Conservation (phyloP, 1,140 invertebrate genomes). For the Mamestra configurata region DNA sequence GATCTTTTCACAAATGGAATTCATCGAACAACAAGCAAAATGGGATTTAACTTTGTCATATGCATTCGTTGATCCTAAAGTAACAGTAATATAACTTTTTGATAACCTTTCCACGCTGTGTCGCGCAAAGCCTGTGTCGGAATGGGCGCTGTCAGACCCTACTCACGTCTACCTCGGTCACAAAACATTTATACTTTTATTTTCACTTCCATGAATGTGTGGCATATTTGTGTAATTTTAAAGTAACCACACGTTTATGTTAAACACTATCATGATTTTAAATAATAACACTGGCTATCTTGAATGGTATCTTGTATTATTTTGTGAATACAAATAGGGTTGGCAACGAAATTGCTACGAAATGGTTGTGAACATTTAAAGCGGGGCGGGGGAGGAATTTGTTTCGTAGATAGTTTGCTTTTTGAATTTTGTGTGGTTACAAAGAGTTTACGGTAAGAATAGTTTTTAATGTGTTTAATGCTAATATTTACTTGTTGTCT, state of each 20-base stretch:
- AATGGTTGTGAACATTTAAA: not conserved
- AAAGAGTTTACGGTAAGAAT: not conserved
- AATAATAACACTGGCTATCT: conserved; percentile 17
- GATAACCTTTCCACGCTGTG: conserved; percentile 57
- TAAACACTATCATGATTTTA: conserved; percentile 21
- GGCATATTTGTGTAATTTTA: conserved; percentile 57
- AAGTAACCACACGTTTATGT: conserved; percentile 29
- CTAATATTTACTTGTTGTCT: no score
- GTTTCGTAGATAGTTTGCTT: not conserved
- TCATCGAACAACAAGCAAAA: conserved; percentile 41
- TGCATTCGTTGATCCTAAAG: conserved; percentile 53
- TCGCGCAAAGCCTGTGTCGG: conserved; percentile 58
- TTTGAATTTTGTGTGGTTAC: not conserved
- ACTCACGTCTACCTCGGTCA: conserved; percentile 62
- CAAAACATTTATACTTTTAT: conserved; percentile 67
- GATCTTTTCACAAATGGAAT: conserved; percentile 32
- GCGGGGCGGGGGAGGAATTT: not conserved
- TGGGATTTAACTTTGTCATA: conserved; percentile 54
- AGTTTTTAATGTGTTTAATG: not conserved
- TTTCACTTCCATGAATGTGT: conserved; percentile 52
- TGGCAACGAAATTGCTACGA: not conserved
- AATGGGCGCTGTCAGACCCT: conserved; percentile 67
- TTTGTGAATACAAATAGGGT: conserved; percentile 22
- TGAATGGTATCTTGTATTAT: not conserved
- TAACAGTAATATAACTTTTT: conserved; percentile 62